Percentiles rank a stretch among this genome's conserved stretches.
phyloP scores from a whole-genome alignment of 2,888 invertebrate genomes.

The Meiosimyza platycephala region DNA sequence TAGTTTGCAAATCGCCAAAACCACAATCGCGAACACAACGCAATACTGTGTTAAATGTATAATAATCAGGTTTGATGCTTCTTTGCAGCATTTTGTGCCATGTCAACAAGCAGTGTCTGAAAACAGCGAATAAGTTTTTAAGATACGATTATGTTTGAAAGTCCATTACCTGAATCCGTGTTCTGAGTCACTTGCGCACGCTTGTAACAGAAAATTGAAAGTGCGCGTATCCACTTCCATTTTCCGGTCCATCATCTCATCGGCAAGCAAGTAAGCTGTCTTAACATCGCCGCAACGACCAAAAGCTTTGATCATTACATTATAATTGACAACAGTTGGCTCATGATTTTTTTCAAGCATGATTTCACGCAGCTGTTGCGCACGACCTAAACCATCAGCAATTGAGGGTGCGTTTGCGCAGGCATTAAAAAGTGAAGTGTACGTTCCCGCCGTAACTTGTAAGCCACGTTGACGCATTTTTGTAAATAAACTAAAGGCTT shows the following conservation, averaged over 20 bases:
- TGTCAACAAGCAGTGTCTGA: slow-evolving; percentile 79
- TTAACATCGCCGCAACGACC: slow-evolving; percentile 83
- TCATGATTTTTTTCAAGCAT: slow-evolving; percentile 77
- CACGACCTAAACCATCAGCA: slow-evolving; percentile 76
- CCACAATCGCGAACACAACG: slow-evolving; percentile 84
- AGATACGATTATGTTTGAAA: neutral
- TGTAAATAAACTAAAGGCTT: slow-evolving; percentile 85
- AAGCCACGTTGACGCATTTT: slow-evolving; percentile 83
- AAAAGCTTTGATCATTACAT: slow-evolving; percentile 93
- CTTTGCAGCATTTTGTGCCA: slow-evolving; percentile 84
- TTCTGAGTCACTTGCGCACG: slow-evolving; percentile 82
- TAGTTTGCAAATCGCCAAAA: slow-evolving; percentile 75
- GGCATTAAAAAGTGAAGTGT: slow-evolving; percentile 88
- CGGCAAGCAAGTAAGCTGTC: slow-evolving; percentile 83
- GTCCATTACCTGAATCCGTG: slow-evolving; percentile 74
- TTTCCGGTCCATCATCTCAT: slow-evolving; percentile 81
- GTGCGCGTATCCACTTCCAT: slow-evolving; percentile 75
- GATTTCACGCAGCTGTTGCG: slow-evolving; percentile 74
- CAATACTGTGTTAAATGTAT: slow-evolving; percentile 84
- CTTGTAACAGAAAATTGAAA: slow-evolving; percentile 84
- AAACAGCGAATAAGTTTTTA: neutral
- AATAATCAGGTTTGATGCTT: slow-evolving; percentile 76
- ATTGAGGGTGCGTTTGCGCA: slow-evolving; percentile 83
- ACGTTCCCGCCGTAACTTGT: slow-evolving; percentile 77
- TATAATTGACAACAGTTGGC: slow-evolving; percentile 82